Evolutionary conservation across 2,888 invertebrate genomes (phyloP).

Genomic region (Smittia aterrima): DNA sequence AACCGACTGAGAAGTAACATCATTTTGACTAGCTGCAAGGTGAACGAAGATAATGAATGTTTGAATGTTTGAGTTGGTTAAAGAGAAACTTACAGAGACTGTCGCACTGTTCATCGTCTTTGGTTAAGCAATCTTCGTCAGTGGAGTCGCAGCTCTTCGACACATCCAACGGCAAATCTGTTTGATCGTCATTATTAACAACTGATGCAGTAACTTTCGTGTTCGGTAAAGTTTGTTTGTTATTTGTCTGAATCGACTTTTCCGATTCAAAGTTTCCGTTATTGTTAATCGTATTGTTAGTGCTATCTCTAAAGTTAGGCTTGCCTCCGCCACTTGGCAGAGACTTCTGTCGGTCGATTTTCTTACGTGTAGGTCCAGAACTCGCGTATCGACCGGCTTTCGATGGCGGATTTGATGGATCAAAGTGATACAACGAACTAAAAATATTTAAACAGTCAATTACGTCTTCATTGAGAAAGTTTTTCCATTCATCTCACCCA

Average conservation of each 20-base stretch:
- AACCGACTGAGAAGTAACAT: conserved; percentile 17
- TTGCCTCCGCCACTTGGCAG: conserved; percentile 27
- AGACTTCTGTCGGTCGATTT: conserved; percentile 40
- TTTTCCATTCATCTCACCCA: conserved; percentile 54
- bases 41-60: not conserved
- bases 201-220: not conserved
- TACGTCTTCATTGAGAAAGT: not conserved
- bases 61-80: not conserved
- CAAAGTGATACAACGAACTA: conserved; percentile 55
- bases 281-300: conserved; percentile 33
- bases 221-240: not conserved
- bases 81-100: not conserved
- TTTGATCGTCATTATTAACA: conserved; percentile 33
- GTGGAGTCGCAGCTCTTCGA: conserved; percentile 19
- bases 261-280: conserved; percentile 18
- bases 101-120: conserved; percentile 42
- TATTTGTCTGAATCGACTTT: not conserved
- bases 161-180: conserved; percentile 39
- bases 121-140: conserved; percentile 44
- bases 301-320: conserved; percentile 31
- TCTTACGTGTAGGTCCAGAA: conserved; percentile 38
- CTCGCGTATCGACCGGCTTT: conserved; percentile 9
- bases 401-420: conserved; percentile 54
- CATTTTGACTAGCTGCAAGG: conserved; percentile 35
- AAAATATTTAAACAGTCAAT: not conserved